Evolutionary conservation across 2,113 vertebrate genomes (phyloP).

Genomic region (Podarcis cretensis): DNA sequence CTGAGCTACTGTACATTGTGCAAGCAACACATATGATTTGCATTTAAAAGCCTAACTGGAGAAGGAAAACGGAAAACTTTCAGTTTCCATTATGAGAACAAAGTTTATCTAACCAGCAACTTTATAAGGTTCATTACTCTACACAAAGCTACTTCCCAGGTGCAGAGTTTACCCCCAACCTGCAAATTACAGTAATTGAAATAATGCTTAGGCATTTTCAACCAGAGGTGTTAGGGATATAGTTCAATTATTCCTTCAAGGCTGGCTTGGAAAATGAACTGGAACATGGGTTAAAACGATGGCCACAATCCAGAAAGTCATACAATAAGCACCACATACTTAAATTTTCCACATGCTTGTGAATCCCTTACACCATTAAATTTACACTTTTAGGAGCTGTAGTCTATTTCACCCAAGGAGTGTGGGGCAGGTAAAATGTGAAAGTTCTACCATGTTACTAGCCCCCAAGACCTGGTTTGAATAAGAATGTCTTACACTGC

Average conservation of each 20-base stretch:
- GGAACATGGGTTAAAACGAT: neutral
- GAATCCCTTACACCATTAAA: neutral
- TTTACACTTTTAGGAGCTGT: neutral
- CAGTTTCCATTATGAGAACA: constrained; percentile 43
- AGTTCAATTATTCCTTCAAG: rapidly evolving
- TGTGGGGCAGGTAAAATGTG: neutral
- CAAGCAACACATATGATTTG: constrained; percentile 29
- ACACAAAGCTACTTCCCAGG: constrained; percentile 40
- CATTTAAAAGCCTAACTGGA: constrained; percentile 36
- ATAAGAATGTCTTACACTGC: neutral
- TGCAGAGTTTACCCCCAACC: constrained; percentile 37
- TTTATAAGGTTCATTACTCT: constrained; percentile 53
- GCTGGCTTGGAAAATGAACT: neutral
- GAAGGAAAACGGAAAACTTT: constrained; percentile 33
- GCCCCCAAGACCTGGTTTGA: neutral
- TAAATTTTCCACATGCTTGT: neutral
- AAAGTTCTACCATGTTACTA: neutral
- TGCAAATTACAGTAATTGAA: constrained; percentile 41
- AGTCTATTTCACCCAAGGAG: neutral
- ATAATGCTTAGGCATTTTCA: constrained; percentile 17
- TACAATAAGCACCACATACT: neutral
- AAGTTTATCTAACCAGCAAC: constrained; percentile 46
- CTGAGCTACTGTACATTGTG: neutral
- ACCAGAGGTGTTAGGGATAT: neutral
- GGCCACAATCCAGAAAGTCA: neutral